Percentiles rank a stretch among this genome's conserved stretches.
Evolutionary conservation across 2,113 vertebrate genomes (phyloP).

Genomic region (Plectropomus leopardus): DNA sequence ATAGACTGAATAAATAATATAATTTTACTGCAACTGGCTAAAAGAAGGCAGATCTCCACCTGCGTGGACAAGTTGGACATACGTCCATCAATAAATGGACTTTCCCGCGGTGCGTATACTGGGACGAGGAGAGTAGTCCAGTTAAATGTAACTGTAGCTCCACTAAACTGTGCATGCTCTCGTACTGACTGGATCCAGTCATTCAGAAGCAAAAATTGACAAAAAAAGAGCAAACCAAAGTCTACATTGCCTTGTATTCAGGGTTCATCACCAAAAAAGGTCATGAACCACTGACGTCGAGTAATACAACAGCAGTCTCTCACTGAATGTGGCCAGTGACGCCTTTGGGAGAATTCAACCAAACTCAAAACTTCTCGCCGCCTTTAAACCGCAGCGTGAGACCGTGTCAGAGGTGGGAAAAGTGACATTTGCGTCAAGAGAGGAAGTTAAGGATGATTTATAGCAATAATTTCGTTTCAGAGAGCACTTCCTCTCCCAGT

Average conservation of each 20-base stretch:
- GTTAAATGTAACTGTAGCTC: too few species aligned
- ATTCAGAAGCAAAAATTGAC: too few species aligned
- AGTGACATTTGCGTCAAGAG: slow-evolving; percentile 22
- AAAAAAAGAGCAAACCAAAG: neutral
- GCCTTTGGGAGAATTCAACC: neutral
- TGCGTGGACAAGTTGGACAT: too few species aligned
- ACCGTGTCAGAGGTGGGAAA: slow-evolving; percentile 48
- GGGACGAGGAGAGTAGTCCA: too few species aligned
- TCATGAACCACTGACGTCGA: slow-evolving; percentile 15
- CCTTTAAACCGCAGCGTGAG: slow-evolving; percentile 35
- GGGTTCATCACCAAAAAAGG: neutral
- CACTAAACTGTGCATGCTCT: too few species aligned
- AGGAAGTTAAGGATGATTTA: slow-evolving; percentile 34
- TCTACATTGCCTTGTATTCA: slow-evolving; percentile 1
- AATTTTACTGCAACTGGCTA: too few species aligned
- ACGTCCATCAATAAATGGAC: too few species aligned
- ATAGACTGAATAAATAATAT: too few species aligned
- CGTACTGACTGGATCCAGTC: too few species aligned
- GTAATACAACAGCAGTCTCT: slow-evolving; percentile 26
- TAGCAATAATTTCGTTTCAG: slow-evolving; percentile 18
- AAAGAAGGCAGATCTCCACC: too few species aligned
- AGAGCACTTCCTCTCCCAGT: neutral
- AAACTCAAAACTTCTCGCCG: neutral
- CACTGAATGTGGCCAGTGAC: neutral
- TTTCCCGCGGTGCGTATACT: too few species aligned